Percentiles rank a stretch among this genome's conserved stretches.
These are phyloP conservation scores for Invenusta paracnida DNA, from an alignment of 2,888 invertebrate species.

Conservation along the genomic window DNA sequence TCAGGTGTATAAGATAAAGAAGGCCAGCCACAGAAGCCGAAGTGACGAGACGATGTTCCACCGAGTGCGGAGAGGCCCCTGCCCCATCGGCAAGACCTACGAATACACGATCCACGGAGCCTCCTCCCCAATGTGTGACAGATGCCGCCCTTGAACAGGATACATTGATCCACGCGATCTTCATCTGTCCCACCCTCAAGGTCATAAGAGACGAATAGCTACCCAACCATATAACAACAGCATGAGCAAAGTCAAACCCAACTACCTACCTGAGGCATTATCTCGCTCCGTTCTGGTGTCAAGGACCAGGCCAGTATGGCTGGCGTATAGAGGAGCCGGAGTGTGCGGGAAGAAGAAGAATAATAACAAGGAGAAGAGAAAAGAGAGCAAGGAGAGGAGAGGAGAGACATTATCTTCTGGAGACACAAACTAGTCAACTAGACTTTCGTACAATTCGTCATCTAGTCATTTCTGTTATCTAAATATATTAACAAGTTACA, in stretches of 20 bases:
- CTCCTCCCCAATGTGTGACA: not conserved
- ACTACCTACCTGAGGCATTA: not conserved
- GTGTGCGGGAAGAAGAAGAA: no score
- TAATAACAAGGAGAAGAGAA: no score
- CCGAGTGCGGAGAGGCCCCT: not conserved
- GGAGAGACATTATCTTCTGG: no score
- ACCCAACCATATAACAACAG: not conserved
- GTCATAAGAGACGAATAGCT: constrained; percentile 47
- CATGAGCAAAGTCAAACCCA: not conserved
- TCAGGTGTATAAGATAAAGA: not conserved
- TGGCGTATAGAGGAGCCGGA: not conserved
- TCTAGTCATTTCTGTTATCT: no score
- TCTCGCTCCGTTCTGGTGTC: not conserved
- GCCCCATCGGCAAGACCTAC: not conserved
- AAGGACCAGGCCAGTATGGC: not conserved
- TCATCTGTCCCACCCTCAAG: constrained; percentile 24
- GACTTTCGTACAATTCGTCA: no score
- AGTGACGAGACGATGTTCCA: not conserved
- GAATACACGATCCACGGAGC: not conserved
- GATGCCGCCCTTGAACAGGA: not conserved
- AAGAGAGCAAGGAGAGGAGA: no score
- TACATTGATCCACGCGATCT: not conserved
- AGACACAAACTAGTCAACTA: no score
- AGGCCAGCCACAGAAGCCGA: not conserved
- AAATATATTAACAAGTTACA: no score